Base-by-base conservation (phyloP, 1,140 invertebrate genomes). In the Archivesica marissinica region DNA sequence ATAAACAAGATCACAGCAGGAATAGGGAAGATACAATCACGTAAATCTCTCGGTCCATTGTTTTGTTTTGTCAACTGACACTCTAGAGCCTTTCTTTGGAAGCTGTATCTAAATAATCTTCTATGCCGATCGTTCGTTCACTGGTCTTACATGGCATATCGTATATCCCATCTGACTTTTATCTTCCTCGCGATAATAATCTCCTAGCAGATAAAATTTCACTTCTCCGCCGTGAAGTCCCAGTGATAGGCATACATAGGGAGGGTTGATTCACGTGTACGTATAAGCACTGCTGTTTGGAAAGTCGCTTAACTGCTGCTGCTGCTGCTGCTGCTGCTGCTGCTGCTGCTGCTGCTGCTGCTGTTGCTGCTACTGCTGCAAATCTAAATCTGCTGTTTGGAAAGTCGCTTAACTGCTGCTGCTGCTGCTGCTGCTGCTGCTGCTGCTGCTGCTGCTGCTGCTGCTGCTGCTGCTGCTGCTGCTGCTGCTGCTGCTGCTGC, bases 51-150 rank as follows among this genome's bases (percentile, higher is more conserved):
- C 68, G 17, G 50, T 6, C 76, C 76, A 78, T 78, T 81, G 68
- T 61, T 74, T 72, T 83, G 80, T 83, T 83, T 83, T 74, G 80
- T 75, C 80, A 83, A 35, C 38, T 25, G 80, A 83, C 39, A 83
- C 68, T 44, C 28, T 13, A 3, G 44, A n/a, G 54, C 35, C 52
- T 59, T 83, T 64, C 70, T 61, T 59, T 75, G 52, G 54, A 54
- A 74, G 61, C 54, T 25, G 47, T 74, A 83, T 83, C 68, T 35
- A 44, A 23, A n/a, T 30, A 52, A 83, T 83, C 80, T 30, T n/a
- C 20, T 7, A 33, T 50, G 33, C 25, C 70, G 33, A 83, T 83
- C 80, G 68, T 70, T 20, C 23, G 20, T 11, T 23, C 2, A 28
- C 20, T 39, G 25, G 30, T 83, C 35, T 83, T 61, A 83, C 54